Evolutionary conservation across 2,888 invertebrate species (phyloP), one percentile per base, ranked within the genome.

Genomic region (Junonia oenone): DNA sequence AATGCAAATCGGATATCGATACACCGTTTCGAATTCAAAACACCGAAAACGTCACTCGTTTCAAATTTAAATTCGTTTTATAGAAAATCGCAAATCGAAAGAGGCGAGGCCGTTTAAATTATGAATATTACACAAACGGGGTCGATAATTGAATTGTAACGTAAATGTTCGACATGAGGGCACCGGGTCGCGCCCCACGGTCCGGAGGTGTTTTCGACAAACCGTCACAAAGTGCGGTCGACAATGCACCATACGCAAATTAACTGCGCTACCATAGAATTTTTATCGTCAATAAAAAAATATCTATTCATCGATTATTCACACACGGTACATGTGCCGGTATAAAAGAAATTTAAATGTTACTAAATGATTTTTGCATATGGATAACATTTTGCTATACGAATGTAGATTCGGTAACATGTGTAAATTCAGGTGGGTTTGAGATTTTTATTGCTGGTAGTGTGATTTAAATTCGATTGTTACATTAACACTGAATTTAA

Each of bases 341-440:
- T 67, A 78, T 76, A 85, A 84, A 80, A 73, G 76, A 79, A 76
- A 79, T 85, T 83, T 83, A 83, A 87, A 85, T 75, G 75, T 75
- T 78, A 75, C 82, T 84, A 88, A 89, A 88, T 82, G 85, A 83
- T 84, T 89, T 90, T 89, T 87, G 81, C 89, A 90, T 89, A 88
- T 86, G 86, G 71, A 38, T 61, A 57, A 53, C 31, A 19, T 58
- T 58, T 61, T 58, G 49, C 51, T 60, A 72, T 75, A 71, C 71
- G 68, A 69, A 81, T 84, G 81, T 73, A 76, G 58, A 67, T 65
- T 58, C 58, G 35, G 55, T 47, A 58, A 68, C 66, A 66, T 65
- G 65, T 66, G 65, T 63, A 61, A 61, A 63, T 58, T 67, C 70
- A 71, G 68, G 71, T 69, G 70, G 49, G 45, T 63, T 43, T 43